Conservation (phyloP, 2,797 vertebrate genomes). For the Poecile montanus region DNA sequence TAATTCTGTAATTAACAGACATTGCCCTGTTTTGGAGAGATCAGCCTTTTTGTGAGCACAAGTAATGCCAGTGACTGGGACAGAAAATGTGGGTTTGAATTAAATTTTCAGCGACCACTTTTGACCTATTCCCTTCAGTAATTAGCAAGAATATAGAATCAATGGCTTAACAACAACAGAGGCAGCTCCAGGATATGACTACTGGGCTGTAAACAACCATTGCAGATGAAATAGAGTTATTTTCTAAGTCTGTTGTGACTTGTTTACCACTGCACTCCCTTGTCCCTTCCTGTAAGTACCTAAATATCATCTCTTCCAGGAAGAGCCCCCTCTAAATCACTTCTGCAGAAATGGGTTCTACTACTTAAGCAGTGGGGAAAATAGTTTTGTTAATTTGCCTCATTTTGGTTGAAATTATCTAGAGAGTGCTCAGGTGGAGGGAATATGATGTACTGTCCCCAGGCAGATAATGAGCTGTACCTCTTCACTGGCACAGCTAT, state of each 20-base stretch:
- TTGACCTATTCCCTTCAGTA: not conserved
- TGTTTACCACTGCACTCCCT: not conserved
- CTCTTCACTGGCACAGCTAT: not conserved
- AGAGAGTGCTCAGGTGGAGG: not conserved
- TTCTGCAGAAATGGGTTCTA: not conserved
- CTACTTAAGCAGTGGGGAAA: not conserved
- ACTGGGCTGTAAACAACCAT: not conserved
- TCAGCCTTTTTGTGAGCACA: constrained; percentile 3
- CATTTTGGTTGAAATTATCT: not conserved
- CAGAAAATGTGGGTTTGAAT: not conserved
- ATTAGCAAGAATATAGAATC: constrained; percentile 14
- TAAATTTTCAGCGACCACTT: constrained; percentile 4
- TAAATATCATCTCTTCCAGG: not conserved
- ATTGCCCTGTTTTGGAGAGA: constrained; percentile 18
- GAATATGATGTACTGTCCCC: not conserved
- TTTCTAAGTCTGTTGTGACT: not conserved
- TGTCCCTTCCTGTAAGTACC: not conserved
- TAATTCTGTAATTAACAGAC: constrained; percentile 50
- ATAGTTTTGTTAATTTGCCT: not conserved
- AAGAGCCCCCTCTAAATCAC: not conserved
- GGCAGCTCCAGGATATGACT: not conserved
- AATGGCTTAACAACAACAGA: not conserved
- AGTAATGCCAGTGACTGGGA: not conserved
- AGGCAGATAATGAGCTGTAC: not conserved
- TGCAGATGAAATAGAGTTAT: not conserved